Evolutionary conservation across 2,113 vertebrate genomes (phyloP).

Genomic region (Trogon surrucura): DNA sequence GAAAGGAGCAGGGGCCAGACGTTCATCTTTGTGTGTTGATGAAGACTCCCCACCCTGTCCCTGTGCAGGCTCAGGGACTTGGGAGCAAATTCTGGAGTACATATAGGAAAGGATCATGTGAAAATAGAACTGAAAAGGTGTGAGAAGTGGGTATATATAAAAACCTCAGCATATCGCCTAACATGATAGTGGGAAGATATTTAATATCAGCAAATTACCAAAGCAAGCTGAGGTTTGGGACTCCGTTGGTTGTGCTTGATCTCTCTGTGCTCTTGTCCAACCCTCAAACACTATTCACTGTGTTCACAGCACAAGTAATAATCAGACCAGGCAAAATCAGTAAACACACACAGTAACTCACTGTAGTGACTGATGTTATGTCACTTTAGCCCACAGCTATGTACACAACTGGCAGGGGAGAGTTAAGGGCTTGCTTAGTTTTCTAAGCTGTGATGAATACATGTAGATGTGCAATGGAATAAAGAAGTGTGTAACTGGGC

Average conservation of each 20-base stretch:
- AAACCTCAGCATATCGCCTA: neutral
- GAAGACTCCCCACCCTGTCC: neutral
- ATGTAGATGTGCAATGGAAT: neutral
- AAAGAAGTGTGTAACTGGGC: neutral
- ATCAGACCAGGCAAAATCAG: neutral
- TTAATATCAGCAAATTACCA: neutral
- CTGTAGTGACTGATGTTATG: accelerated
- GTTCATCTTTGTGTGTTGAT: neutral
- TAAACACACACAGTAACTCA: neutral
- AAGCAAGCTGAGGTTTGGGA: neutral
- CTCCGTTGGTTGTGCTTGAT: neutral
- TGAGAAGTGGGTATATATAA: neutral
- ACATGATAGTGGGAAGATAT: neutral
- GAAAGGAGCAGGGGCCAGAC: neutral
- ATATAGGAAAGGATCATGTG: neutral
- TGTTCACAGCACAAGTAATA: neutral
- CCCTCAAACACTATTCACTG: neutral
- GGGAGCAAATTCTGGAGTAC: neutral
- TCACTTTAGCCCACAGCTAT: neutral
- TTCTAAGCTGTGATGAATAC: neutral
- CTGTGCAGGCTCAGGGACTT: neutral
- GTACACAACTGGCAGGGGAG: neutral
- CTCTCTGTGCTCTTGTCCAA: neutral
- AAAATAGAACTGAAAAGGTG: neutral
- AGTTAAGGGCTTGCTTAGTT: neutral